Conservation (phyloP, 2,888 invertebrate genomes). For the Idaea dimidiata region DNA sequence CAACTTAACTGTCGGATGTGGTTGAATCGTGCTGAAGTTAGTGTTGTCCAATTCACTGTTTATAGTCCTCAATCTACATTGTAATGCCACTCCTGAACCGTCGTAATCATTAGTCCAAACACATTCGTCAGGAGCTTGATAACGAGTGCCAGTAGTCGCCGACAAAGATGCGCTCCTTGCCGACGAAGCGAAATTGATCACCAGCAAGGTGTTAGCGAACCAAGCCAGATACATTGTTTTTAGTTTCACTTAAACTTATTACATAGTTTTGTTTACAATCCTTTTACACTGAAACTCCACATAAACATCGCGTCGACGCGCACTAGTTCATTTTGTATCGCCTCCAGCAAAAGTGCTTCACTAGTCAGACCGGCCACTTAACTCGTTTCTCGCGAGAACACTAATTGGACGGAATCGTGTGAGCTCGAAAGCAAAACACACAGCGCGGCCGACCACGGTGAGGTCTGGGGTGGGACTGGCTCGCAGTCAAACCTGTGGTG, state of each 20-base stretch:
- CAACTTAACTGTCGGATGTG: slow-evolving; percentile 88
- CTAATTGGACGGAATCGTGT: slow-evolving; percentile 77
- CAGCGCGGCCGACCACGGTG: slow-evolving; percentile 68
- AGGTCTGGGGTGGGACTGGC: slow-evolving; percentile 79
- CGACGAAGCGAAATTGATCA: slow-evolving; percentile 64
- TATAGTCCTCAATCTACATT: slow-evolving; percentile 87
- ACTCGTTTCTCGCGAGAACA: slow-evolving; percentile 77
- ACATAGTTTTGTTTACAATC: slow-evolving; percentile 69
- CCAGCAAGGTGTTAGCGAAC: slow-evolving; percentile 63
- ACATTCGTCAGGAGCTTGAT: slow-evolving; percentile 91
- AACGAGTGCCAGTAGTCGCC: slow-evolving; percentile 80
- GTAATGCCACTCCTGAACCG: slow-evolving; percentile 85
- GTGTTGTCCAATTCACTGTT: slow-evolving; percentile 91
- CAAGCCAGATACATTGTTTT: slow-evolving; percentile 69
- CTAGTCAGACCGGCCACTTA: slow-evolving; percentile 76
- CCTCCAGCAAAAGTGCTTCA: slow-evolving; percentile 57
- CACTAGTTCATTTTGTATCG: slow-evolving; percentile 63
- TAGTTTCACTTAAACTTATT: slow-evolving; percentile 63
- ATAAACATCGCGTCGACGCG: slow-evolving; percentile 53
- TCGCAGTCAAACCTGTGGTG: slow-evolving; percentile 72
- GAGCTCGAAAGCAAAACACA: slow-evolving; percentile 51
- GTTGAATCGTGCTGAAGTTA: slow-evolving; percentile 91
- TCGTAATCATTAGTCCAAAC: slow-evolving; percentile 87
- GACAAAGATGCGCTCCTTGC: slow-evolving; percentile 72
- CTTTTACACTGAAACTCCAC: slow-evolving; percentile 63